Evolutionary conservation across 2,113 vertebrate genomes (phyloP).

Genomic region (Nipponia nippon): DNA sequence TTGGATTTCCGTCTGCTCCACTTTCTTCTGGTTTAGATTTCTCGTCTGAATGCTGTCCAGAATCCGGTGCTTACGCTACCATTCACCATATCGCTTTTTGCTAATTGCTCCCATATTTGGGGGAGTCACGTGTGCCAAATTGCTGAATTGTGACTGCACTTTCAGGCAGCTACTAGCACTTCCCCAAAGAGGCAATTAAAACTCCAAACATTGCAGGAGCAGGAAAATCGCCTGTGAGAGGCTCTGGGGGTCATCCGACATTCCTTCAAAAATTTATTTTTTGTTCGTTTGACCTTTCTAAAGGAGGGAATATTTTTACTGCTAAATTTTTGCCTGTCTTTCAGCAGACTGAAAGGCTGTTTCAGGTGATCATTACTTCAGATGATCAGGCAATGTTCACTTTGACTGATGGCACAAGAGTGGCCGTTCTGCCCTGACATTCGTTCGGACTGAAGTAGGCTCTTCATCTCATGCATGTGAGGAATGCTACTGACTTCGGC

Average conservation of each 20-base stretch:
- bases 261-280: slow-evolving; percentile 13
- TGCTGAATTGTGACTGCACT: slow-evolving; percentile 35
- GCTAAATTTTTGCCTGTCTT: background rate
- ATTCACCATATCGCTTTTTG: slow-evolving; percentile 61
- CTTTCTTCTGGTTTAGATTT: slow-evolving; percentile 51
- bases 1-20: slow-evolving; percentile 37
- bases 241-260: background rate
- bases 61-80: slow-evolving; percentile 17
- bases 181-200: slow-evolving; percentile 54
- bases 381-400: background rate
- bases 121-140: slow-evolving; percentile 35
- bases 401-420: background rate
- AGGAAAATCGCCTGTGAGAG: slow-evolving; percentile 22
- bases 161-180: slow-evolving; percentile 25
- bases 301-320: slow-evolving; percentile 20
- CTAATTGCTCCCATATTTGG: slow-evolving; percentile 61
- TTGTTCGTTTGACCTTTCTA: background rate
- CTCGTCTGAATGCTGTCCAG: slow-evolving; percentile 35
- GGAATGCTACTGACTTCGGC: background rate
- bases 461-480: background rate
- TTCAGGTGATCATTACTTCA: background rate
- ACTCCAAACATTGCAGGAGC: slow-evolving; percentile 4
- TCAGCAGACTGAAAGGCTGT: background rate
- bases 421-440: background rate
- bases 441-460: background rate